Percentiles rank a stretch among this genome's conserved stretches.
Conservation (phyloP, 2,888 invertebrate genomes). For the Ephialtes manifestator region DNA sequence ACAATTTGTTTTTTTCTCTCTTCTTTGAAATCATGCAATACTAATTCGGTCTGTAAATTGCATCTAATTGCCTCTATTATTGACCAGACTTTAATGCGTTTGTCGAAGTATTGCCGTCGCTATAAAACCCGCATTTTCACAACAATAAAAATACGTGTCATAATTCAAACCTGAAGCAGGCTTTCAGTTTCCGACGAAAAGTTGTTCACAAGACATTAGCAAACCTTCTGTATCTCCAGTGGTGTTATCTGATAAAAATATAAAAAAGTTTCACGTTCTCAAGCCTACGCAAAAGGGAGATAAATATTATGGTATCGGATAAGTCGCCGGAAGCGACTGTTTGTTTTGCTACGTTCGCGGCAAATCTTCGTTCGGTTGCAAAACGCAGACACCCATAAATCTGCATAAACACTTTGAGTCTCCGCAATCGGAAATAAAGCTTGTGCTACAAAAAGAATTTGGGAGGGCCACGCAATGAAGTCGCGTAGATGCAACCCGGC, state of each 20-base stretch:
- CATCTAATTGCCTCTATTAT: too few relatives aligned
- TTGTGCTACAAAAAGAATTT: not conserved
- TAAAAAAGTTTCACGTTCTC: not conserved
- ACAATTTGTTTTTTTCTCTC: too few relatives aligned
- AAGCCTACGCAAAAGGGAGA: not conserved
- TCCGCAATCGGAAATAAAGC: conserved; percentile 6
- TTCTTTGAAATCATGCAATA: too few relatives aligned
- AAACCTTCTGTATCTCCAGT: not conserved
- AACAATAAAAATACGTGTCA: not conserved
- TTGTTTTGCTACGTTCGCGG: conserved; percentile 3
- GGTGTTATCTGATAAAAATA: conserved; percentile 1
- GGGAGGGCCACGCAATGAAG: not conserved
- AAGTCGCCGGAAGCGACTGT: conserved; percentile 12
- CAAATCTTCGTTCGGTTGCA: not conserved
- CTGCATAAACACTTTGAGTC: not conserved
- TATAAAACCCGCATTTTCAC: too few relatives aligned
- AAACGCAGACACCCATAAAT: not conserved
- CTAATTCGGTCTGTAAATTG: too few relatives aligned
- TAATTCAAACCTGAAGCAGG: not conserved
- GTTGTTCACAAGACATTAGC: not conserved
- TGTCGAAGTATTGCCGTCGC: too few relatives aligned
- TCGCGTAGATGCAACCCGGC: conserved; percentile 82
- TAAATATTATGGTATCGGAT: conserved; percentile 9
- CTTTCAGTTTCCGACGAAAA: not conserved
- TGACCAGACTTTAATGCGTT: too few relatives aligned